phyloP scores from a whole-genome alignment of 2,113 vertebrate genomes.

The Merops nubicus region DNA sequence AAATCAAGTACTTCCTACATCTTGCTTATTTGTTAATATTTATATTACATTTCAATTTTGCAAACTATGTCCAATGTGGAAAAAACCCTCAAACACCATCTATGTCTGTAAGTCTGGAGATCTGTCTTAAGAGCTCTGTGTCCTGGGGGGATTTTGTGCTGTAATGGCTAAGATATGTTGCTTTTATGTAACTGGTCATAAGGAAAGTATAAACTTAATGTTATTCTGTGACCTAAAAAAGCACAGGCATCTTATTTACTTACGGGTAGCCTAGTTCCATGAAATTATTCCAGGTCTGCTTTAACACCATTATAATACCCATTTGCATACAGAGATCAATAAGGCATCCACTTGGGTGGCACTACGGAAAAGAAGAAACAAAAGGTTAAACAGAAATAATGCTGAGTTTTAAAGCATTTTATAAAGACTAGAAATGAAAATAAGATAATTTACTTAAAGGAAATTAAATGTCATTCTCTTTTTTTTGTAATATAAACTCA shows the following conservation, averaged over 20 bases:
- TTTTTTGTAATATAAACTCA: background rate
- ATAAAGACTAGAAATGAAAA: background rate
- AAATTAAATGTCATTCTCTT: background rate
- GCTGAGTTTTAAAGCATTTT: background rate
- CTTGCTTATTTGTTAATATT: background rate
- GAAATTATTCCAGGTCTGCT: constrained; percentile 97
- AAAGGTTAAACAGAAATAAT: background rate
- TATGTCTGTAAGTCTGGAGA: background rate
- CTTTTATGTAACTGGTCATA: background rate
- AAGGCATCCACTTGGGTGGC: constrained; percentile 97
- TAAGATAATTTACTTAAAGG: background rate
- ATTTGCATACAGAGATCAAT: constrained; percentile 98
- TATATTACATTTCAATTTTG: background rate
- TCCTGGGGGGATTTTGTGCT: background rate
- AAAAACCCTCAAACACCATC: background rate
- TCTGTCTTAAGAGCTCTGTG: background rate
- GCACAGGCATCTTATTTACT: constrained; percentile 51
- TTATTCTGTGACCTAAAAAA: background rate
- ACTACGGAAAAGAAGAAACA: constrained; percentile 74
- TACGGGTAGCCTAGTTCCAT: constrained; percentile 97
- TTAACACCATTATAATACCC: constrained; percentile 98
- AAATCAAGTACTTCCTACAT: background rate
- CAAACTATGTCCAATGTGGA: background rate
- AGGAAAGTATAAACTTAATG: background rate
- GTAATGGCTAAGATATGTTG: background rate